These are phyloP conservation scores for Antigone vipio DNA, from an alignment of 2,113 vertebrate genomes.

Conservation along the genomic window DNA sequence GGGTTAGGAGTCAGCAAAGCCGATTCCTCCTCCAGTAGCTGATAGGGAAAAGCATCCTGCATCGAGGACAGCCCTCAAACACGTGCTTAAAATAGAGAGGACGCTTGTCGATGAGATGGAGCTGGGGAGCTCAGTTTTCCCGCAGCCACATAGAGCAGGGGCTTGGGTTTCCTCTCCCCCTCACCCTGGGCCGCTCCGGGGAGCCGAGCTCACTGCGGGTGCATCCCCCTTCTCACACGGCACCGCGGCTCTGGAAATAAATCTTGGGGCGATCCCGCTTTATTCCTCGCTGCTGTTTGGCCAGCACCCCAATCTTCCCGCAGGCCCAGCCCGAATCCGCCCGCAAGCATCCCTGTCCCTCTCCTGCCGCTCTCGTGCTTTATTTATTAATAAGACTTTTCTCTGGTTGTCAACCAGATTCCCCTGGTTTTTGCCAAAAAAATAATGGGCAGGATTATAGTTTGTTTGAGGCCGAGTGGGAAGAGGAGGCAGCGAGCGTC, in stretches of 20 bases:
- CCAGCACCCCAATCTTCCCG: background rate
- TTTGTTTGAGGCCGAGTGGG: background rate
- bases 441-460: background rate
- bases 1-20: background rate
- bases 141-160: background rate
- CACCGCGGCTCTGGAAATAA: background rate
- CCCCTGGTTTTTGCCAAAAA: accelerated
- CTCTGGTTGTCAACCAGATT: background rate
- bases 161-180: background rate
- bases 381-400: background rate
- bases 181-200: no score
- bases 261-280: background rate
- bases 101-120: accelerated
- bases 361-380: background rate
- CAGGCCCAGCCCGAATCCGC: accelerated
- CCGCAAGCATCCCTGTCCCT: background rate
- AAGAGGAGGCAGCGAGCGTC: background rate
- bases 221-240: accelerated
- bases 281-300: background rate
- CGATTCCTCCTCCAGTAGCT: background rate
- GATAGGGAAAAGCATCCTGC: background rate
- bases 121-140: background rate
- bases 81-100: background rate
- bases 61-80: accelerated
- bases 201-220: background rate